These are phyloP conservation scores for Xanthorhoe spadicearia DNA, from an alignment of 2,888 invertebrate genomes.

Conservation along the genomic window DNA sequence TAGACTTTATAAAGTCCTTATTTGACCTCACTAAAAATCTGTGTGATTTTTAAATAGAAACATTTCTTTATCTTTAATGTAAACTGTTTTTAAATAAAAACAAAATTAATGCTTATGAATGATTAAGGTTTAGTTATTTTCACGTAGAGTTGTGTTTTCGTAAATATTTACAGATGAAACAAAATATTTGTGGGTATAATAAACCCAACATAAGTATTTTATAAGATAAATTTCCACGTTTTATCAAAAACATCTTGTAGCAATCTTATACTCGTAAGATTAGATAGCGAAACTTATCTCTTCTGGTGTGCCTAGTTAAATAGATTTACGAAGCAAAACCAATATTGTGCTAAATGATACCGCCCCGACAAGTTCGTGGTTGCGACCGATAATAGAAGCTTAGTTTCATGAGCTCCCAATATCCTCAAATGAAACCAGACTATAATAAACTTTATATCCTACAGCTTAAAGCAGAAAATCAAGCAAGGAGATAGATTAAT, in stretches of 20 bases:
- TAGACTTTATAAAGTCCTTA: too few species aligned
- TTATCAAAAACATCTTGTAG: not conserved
- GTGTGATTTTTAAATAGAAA: too few species aligned
- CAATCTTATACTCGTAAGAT: not conserved
- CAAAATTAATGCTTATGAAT: too few species aligned
- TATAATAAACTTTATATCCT: slow-evolving; percentile 5
- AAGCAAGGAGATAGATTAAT: slow-evolving; percentile 9
- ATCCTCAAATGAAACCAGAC: slow-evolving; percentile 3
- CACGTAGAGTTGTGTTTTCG: too few species aligned
- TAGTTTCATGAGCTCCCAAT: not conserved
- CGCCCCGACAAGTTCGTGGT: slow-evolving; percentile 20
- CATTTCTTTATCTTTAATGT: not conserved
- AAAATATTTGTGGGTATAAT: too few species aligned
- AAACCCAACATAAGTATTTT: too few species aligned
- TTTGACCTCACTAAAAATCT: too few species aligned
- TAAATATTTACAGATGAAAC: too few species aligned
- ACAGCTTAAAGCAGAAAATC: slow-evolving; percentile 17
- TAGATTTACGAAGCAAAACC: slow-evolving; percentile 7
- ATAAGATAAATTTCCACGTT: too few species aligned
- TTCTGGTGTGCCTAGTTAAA: not conserved
- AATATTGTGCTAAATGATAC: slow-evolving; percentile 31
- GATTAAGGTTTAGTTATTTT: too few species aligned
- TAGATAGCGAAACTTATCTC: not conserved
- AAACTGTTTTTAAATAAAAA: not conserved
- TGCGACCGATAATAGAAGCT: slow-evolving; percentile 24